phyloP scores from a whole-genome alignment of 2,888 invertebrate genomes.

The Lithosia quadra region DNA sequence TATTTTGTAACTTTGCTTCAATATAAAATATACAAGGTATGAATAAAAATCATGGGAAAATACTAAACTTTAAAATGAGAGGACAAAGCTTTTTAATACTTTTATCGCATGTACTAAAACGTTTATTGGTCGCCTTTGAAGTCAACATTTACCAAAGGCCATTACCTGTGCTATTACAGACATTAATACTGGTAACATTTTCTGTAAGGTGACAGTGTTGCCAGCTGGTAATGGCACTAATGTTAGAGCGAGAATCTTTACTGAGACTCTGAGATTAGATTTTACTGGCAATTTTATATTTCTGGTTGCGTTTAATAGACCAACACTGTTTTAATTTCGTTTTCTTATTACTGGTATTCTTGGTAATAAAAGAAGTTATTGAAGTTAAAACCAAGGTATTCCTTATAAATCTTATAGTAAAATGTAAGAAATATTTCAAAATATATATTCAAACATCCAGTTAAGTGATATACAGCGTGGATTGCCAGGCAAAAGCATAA shows the following conservation, averaged over 20 bases:
- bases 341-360: not conserved
- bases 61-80: not conserved
- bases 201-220: slow-evolving; percentile 11
- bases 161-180: slow-evolving; percentile 3
- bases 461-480: too few species aligned
- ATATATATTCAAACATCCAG: too few species aligned
- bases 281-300: not conserved
- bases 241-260: not conserved
- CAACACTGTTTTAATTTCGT: not conserved
- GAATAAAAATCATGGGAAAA: not conserved
- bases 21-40: not conserved
- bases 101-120: slow-evolving; percentile 15
- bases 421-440: too few species aligned
- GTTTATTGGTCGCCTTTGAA: slow-evolving; percentile 14
- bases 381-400: too few species aligned
- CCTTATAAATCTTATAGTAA: too few species aligned
- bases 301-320: not conserved
- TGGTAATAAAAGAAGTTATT: not conserved
- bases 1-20: not conserved
- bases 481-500: too few species aligned
- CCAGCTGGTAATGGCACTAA: not conserved
- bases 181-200: slow-evolving; percentile 12
- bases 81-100: slow-evolving; percentile 3
- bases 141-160: not conserved
- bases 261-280: not conserved